Conservation (phyloP, 2,797 vertebrate species). For the Helicolenus hilgendorfi region DNA sequence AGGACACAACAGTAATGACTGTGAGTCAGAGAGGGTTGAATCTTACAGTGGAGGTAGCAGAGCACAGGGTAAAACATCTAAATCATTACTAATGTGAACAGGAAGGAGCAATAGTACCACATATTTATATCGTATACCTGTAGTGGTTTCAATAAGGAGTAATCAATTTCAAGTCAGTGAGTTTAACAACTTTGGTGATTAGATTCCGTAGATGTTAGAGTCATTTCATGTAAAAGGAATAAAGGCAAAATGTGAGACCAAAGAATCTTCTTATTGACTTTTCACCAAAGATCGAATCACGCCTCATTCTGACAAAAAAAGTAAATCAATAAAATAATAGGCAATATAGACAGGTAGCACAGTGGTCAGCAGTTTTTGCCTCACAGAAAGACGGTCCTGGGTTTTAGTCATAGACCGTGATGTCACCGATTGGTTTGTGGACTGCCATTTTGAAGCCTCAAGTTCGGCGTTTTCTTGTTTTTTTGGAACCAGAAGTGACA, state of each 20-base stretch:
- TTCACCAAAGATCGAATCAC: too few relatives aligned
- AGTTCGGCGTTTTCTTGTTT: not conserved
- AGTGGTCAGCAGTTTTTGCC: not conserved
- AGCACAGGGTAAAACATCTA: not conserved
- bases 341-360: not conserved
- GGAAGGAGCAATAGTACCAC: not conserved
- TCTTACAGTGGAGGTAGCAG: not conserved
- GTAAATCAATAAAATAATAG: not conserved
- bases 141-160: not conserved
- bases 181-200: not conserved
- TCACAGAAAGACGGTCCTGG: not conserved
- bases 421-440: too few relatives aligned
- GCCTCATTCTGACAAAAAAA: not conserved
- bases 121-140: not conserved
- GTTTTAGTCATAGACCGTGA: too few relatives aligned
- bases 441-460: not conserved
- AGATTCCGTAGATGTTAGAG: not conserved
- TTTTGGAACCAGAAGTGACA: too few relatives aligned
- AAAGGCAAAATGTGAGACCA: not conserved
- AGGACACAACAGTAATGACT: slow-evolving; percentile 4
- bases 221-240: not conserved
- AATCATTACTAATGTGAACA: not conserved
- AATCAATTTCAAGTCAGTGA: not conserved
- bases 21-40: slow-evolving; percentile 22
- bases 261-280: too few relatives aligned